phyloP scores from a whole-genome alignment of 2,888 invertebrate species.

The Schrankia costaestrigalis region DNA sequence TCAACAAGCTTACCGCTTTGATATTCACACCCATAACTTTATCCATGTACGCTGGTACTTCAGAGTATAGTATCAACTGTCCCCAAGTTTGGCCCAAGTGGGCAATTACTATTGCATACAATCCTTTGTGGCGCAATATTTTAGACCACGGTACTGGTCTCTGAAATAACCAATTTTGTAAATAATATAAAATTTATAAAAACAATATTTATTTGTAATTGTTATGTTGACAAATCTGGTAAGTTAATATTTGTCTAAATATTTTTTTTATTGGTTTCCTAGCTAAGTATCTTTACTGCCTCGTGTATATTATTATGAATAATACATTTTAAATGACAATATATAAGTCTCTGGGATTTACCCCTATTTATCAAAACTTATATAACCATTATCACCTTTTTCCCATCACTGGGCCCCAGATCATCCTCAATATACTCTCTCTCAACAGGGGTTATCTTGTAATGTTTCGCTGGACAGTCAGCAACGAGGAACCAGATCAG shows the following conservation, averaged over 20 bases:
- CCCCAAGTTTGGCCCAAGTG: conserved; percentile 88
- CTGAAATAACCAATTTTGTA: too few species aligned
- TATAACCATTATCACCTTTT: conserved; percentile 39
- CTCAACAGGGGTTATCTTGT: conserved; percentile 83
- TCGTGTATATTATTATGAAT: too few species aligned
- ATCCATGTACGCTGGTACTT: conserved; percentile 89
- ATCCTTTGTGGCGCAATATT: conserved; percentile 82
- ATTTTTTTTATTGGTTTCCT: too few species aligned
- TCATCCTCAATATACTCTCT: conserved; percentile 85
- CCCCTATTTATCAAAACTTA: not conserved
- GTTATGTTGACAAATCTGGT: too few species aligned
- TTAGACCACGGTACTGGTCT: conserved; percentile 85
- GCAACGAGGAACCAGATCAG: conserved; percentile 81
- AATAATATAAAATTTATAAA: too few species aligned
- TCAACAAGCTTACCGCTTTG: conserved; percentile 50
- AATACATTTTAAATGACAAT: too few species aligned
- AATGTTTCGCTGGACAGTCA: conserved; percentile 84
- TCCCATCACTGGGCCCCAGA: conserved; percentile 64
- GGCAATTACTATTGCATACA: conserved; percentile 76
- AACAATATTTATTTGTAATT: too few species aligned
- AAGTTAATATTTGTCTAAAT: too few species aligned
- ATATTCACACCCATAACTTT: conserved; percentile 84
- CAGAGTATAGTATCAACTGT: conserved; percentile 88
- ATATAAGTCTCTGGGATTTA: not conserved
- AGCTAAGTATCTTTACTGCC: too few species aligned